These are phyloP conservation scores for Bothrops jararaca DNA, from an alignment of 2,113 vertebrate species.

Conservation along the genomic window DNA sequence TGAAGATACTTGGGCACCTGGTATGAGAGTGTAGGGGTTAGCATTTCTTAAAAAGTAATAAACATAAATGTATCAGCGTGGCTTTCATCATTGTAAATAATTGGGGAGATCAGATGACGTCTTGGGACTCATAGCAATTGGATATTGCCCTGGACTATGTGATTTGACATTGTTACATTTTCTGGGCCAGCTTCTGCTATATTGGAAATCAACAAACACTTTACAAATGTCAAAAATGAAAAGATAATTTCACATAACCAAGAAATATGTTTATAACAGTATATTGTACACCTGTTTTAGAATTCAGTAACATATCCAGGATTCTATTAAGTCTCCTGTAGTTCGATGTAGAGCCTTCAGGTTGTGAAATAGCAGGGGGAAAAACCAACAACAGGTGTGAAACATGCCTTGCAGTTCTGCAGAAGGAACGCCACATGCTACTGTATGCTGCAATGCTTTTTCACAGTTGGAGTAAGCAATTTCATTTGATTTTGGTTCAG, in stretches of 20 bases:
- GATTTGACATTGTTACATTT: background rate
- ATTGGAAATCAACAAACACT: background rate
- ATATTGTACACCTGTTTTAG: slow-evolving; percentile 26
- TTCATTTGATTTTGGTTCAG: background rate
- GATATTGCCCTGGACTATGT: background rate
- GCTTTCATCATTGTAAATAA: background rate
- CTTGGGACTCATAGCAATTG: background rate
- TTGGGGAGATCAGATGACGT: background rate
- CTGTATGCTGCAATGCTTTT: slow-evolving; percentile 27
- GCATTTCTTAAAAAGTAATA: background rate
- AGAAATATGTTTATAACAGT: background rate
- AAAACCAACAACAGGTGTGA: slow-evolving; percentile 30
- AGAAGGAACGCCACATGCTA: slow-evolving; percentile 1
- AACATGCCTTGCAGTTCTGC: slow-evolving; percentile 25
- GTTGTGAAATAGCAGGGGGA: rapidly evolving
- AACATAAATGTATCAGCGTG: background rate
- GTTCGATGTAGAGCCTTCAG: slow-evolving; percentile 21
- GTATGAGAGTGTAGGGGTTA: background rate
- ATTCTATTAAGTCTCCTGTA: slow-evolving; percentile 29
- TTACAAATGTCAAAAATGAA: background rate
- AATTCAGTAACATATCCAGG: slow-evolving; percentile 10
- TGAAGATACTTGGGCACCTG: background rate
- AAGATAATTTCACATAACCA: background rate
- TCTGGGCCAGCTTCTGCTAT: background rate
- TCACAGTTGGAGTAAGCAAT: slow-evolving; percentile 17